These are phyloP conservation scores for Mya arenaria DNA, from an alignment of 1,140 invertebrate genomes.

Conservation along the genomic window DNA sequence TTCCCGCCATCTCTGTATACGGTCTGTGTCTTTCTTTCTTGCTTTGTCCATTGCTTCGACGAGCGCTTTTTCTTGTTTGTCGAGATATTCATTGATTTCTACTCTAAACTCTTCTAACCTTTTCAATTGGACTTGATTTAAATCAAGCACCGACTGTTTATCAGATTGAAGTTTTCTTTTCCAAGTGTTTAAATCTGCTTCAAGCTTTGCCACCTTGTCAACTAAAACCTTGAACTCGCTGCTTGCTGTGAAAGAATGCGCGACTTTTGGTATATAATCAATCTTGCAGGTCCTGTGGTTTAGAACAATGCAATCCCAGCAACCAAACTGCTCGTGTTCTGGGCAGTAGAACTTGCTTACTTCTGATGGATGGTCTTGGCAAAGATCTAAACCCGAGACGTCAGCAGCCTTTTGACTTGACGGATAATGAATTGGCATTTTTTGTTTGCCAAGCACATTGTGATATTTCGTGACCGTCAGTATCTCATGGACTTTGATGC, in stretches of 20 bases:
- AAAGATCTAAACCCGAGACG: background rate
- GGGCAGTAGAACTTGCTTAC: conserved; percentile 1
- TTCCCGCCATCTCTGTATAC: background rate
- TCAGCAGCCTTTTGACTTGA: background rate
- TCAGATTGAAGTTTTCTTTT: background rate
- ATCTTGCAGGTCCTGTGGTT: background rate
- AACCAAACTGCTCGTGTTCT: background rate
- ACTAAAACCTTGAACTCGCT: background rate
- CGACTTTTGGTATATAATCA: background rate
- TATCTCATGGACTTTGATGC: background rate
- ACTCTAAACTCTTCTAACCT: background rate
- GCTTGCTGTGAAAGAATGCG: background rate
- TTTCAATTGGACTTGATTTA: background rate
- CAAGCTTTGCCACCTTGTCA: background rate
- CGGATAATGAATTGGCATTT: background rate
- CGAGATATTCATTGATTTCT: background rate
- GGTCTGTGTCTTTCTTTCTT: background rate
- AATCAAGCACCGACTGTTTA: background rate
- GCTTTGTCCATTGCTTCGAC: background rate
- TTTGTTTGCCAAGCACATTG: background rate
- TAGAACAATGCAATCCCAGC: conserved; percentile 5
- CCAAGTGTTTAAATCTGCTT: background rate
- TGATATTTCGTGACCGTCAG: background rate
- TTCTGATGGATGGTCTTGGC: background rate
- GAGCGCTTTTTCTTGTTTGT: background rate